phyloP scores from a whole-genome alignment of 2,888 invertebrate species.

The Caenorhabditis drosophilae region DNA sequence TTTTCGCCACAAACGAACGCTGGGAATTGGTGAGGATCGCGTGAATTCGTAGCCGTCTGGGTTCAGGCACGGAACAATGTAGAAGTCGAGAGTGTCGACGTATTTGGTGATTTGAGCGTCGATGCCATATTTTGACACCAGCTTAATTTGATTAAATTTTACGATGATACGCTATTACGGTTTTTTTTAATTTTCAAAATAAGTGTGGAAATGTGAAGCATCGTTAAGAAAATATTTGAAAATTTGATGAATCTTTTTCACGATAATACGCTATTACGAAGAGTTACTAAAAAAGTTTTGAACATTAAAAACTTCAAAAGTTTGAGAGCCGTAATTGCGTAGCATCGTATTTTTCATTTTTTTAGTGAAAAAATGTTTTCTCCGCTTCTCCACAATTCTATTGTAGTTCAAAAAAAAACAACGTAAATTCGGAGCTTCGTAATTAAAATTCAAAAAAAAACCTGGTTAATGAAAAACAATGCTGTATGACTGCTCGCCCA shows the following conservation, averaged over 20 bases:
- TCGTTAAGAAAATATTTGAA: too few species aligned
- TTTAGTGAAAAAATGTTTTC: too few species aligned
- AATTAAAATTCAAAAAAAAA: constrained; percentile 5
- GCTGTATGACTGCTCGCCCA: constrained; percentile 69
- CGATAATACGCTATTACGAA: too few species aligned
- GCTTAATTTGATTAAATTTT: constrained; percentile 38
- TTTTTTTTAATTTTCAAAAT: neutral
- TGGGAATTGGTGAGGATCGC: constrained; percentile 56
- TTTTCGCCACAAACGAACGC: constrained; percentile 68
- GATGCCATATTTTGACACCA: constrained; percentile 63
- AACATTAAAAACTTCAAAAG: too few species aligned
- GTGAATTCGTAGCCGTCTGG: constrained; percentile 69
- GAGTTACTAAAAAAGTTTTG: too few species aligned
- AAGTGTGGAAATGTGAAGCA: neutral
- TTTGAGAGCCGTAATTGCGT: too few species aligned
- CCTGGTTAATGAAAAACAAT: constrained; percentile 67
- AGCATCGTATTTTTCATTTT: too few species aligned
- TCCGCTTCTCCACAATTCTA: too few species aligned
- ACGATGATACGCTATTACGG: neutral
- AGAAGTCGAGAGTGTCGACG: constrained; percentile 61
- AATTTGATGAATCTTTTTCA: too few species aligned
- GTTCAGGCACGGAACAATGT: constrained; percentile 66
- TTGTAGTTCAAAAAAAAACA: too few species aligned
- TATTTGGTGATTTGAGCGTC: constrained; percentile 60
- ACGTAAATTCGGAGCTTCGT: too few species aligned